These are phyloP conservation scores for Tetranychus truncatus DNA, from an alignment of 2,888 invertebrate genomes.

Conservation along the genomic window DNA sequence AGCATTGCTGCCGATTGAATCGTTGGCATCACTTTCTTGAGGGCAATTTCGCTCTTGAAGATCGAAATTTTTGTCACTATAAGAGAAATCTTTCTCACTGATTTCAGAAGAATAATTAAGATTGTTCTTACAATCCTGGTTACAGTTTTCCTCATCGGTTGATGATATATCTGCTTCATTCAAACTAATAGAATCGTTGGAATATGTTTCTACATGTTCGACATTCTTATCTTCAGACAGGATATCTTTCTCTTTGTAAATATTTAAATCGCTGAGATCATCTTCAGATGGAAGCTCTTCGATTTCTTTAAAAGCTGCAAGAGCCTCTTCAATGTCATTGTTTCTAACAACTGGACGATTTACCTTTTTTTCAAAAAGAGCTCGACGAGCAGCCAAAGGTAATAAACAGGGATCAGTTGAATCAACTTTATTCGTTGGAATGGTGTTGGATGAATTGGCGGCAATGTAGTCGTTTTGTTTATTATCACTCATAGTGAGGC, in stretches of 20 bases:
- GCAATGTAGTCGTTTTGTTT: no score
- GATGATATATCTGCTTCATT: background rate
- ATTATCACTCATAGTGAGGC: no score
- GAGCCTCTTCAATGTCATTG: conserved; percentile 5
- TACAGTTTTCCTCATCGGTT: background rate
- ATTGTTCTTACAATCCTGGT: no score
- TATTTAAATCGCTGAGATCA: background rate
- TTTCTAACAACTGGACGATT: background rate
- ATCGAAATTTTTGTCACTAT: no score
- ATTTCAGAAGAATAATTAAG: no score
- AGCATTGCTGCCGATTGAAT: background rate
- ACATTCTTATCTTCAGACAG: background rate
- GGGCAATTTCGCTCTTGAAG: no score
- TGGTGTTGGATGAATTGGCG: no score
- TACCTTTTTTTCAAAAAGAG: conserved; percentile 3
- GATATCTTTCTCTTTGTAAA: background rate
- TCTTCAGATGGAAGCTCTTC: background rate
- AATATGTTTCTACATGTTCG: background rate
- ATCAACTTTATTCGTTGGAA: no score
- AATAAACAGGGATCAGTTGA: background rate
- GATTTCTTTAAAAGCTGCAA: conserved; percentile 3
- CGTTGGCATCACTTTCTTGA: no score
- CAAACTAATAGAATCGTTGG: no score
- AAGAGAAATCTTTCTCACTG: no score
- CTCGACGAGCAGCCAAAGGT: background rate